phyloP scores from a whole-genome alignment of 35 echinoderm and acorn worm species.

The Ptychodera flava region DNA sequence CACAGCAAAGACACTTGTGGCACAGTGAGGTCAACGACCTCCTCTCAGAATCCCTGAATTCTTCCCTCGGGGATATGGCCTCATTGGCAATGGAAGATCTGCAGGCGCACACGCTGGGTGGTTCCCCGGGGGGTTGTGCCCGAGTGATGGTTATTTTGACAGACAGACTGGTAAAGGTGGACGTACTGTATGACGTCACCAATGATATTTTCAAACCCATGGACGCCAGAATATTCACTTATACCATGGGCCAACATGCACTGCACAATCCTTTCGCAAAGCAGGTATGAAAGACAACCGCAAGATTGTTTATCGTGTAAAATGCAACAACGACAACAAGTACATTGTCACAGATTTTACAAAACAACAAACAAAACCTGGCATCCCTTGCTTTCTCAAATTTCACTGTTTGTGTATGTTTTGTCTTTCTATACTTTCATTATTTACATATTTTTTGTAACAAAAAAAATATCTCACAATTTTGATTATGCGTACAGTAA shows the following conservation, averaged over 20 bases:
- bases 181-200: not conserved
- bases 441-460: no score
- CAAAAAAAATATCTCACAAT: no score
- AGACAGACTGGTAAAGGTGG: not conserved
- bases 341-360: no score
- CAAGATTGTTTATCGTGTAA: no score
- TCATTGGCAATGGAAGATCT: not conserved
- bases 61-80: not conserved
- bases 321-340: no score
- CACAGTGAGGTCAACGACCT: not conserved
- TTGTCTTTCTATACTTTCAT: no score
- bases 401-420: no score
- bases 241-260: not conserved
- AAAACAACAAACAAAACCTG: no score
- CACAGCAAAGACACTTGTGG: not conserved
- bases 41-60: not conserved
- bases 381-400: no score
- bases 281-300: not conserved
- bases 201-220: not conserved
- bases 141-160: not conserved
- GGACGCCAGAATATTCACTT: not conserved
- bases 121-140: not conserved
- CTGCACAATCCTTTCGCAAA: not conserved
- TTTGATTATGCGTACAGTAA: no score
- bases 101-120: not conserved